phyloP scores from a whole-genome alignment of 2,797 vertebrate genomes.

The Aselliscus stoliczkanus region DNA sequence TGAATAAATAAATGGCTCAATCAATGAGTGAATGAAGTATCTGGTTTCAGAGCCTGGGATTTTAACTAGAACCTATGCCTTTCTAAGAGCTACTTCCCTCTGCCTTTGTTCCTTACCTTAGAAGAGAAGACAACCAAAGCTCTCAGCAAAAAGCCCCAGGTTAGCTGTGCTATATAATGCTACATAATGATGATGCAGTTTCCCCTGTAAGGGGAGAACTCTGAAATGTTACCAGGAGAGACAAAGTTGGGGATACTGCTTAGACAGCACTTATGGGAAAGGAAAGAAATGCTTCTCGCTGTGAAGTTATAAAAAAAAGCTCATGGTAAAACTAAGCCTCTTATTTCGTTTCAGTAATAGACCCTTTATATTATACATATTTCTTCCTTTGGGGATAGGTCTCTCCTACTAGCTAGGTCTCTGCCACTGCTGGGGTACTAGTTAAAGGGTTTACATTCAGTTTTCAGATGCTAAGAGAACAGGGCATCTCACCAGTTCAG shows the following conservation, averaged over 20 bases:
- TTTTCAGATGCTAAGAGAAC: not conserved
- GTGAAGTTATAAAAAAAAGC: not conserved
- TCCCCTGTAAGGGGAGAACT: not conserved
- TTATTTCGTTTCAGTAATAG: not conserved
- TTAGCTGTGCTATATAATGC: not conserved
- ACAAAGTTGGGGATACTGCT: not conserved
- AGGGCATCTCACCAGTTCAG: conserved; percentile 10
- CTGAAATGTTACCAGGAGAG: not conserved
- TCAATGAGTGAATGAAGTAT: not conserved
- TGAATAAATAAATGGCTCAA: not conserved
- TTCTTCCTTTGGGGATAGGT: not conserved
- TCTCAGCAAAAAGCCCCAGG: not conserved
- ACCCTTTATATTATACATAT: not conserved
- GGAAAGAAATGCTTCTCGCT: not conserved
- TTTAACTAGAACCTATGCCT: not conserved
- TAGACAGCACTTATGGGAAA: not conserved
- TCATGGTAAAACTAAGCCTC: not conserved
- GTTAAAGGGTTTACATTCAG: not conserved
- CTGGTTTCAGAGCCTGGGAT: not conserved
- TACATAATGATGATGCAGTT: not conserved
- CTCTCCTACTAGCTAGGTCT: not conserved
- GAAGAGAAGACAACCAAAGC: not conserved
- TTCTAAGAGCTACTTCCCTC: not conserved
- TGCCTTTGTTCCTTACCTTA: not conserved
- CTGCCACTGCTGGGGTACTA: not conserved